Evolutionary conservation across 2,113 vertebrate species (phyloP), one percentile per base, ranked within the genome.

Genomic region (Pogonocichla stellata): DNA sequence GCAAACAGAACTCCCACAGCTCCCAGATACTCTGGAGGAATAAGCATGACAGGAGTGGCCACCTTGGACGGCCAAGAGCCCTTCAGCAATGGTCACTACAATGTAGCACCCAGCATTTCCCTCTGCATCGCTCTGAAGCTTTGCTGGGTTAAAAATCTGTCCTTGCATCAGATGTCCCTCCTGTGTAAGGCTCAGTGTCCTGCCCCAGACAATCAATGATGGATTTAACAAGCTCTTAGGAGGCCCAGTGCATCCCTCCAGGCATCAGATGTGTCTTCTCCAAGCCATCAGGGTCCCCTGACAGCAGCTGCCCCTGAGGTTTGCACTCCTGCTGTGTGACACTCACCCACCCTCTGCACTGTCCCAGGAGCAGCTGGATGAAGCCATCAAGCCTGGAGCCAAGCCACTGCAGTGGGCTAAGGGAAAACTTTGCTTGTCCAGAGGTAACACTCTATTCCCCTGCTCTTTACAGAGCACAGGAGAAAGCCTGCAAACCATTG

Each of bases 301-400:
- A 31, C 45, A 86, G 66, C 29, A 87, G 40, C 51, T 80, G 43
- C 43, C 50, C 61, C 43, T 0, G 3, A 61, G 26, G 45, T 40
- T 18, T 8, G 1, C 53, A 38, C 42, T 65, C 40, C 40, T 71
- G n/a, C n/a, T 2, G 1, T 0, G 0, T 1, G 6, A 85, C 33
- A 42, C 8, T 7, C 17, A 60, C 14, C 14, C 50, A 72, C 28
- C 71, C 81, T 64, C 79, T 56, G 38, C 26, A 45, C n/a, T 71
- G 45, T 57, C 15, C 33, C 15, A 42, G 43, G 12, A 89, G 45
- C 40, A 87, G 65, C 47, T 90, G 57, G 70, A 79, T 85, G 64
- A 79, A 90, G 70, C 81, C 5, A 4, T 9, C 33, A 51, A 67
- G 53, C 40, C 65, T 43, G 24, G n/a, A 81, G 57, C 65, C 62